Percentiles rank a stretch among this genome's conserved stretches.
Conservation (phyloP, 2,797 vertebrate species). For the Thripadectes ignobilis region DNA sequence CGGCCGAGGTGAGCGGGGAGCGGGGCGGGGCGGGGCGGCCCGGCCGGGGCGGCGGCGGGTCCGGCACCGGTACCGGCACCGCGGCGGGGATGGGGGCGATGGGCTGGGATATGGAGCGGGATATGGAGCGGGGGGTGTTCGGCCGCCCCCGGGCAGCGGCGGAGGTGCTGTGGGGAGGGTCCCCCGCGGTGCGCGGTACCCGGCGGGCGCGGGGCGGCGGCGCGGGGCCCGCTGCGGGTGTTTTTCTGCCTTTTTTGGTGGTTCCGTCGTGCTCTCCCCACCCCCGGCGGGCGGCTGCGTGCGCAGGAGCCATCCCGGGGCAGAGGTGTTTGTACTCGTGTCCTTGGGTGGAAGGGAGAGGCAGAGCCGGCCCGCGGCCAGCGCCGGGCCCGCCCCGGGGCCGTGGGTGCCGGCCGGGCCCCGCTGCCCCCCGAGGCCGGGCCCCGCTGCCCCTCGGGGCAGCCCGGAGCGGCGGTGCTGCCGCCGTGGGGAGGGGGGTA, state of each 20-base stretch:
- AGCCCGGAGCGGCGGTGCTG: not conserved
- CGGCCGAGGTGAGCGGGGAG: slow-evolving; percentile 29
- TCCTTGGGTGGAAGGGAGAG: slow-evolving; percentile 44
- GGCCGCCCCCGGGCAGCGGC: not conserved
- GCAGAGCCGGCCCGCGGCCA: not conserved
- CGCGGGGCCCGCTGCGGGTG: not conserved
- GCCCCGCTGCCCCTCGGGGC: not conserved
- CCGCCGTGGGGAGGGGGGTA: fast-evolving
- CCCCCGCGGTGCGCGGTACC: not conserved
- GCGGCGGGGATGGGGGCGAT: not conserved
- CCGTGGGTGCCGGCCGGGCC: not conserved
- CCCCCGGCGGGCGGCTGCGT: not conserved
- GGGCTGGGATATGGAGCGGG: not conserved
- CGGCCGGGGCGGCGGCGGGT: not conserved
- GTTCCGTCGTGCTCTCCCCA: not conserved
- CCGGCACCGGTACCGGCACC: too few species aligned
- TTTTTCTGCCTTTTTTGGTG: not conserved
- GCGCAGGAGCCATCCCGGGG: slow-evolving; percentile 54
- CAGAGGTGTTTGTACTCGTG: slow-evolving; percentile 54
- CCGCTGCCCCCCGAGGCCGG: not conserved
- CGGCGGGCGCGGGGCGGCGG: not conserved
- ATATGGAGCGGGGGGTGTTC: too few species aligned
- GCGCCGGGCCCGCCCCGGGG: not conserved
- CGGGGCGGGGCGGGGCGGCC: too few species aligned
- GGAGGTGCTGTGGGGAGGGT: not conserved